These are phyloP conservation scores for Hirtodrosophila cameraria DNA, from an alignment of 2,888 invertebrate genomes.

Conservation along the genomic window DNA sequence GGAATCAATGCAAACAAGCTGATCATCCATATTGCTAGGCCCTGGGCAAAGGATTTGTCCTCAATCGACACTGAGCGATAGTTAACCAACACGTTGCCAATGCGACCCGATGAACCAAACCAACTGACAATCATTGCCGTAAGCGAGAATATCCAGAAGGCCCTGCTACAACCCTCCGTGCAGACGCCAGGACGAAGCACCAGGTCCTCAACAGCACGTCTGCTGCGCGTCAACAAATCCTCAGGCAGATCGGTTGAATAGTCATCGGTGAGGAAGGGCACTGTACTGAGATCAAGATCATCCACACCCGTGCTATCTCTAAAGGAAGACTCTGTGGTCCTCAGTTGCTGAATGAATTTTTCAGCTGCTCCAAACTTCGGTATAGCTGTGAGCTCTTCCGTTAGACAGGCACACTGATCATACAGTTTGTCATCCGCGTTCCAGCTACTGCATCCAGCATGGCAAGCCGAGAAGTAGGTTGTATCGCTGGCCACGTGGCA, in stretches of 20 bases:
- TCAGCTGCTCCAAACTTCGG: constrained; percentile 22
- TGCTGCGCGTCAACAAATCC: constrained; percentile 39
- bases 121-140: constrained; percentile 86
- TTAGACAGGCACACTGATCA: constrained; percentile 52
- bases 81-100: constrained; percentile 88
- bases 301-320: constrained; percentile 11
- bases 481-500: constrained; percentile 86
- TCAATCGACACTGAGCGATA: constrained; percentile 87
- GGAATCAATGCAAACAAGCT: constrained; percentile 88
- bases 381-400: not conserved
- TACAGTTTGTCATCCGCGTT: constrained; percentile 59
- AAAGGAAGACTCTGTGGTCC: constrained; percentile 14
- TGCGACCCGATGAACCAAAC: constrained; percentile 87
- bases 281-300: not conserved
- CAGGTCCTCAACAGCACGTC: constrained; percentile 39
- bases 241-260: constrained; percentile 24
- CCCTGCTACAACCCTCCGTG: constrained; percentile 84
- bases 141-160: constrained; percentile 85
- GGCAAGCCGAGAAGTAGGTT: constrained; percentile 90
- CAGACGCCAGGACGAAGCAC: constrained; percentile 84
- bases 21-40: constrained; percentile 86
- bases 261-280: constrained; percentile 46
- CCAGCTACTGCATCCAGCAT: constrained; percentile 87
- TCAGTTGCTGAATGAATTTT: constrained; percentile 11
- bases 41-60: constrained; percentile 88